Conservation (phyloP, 2,113 vertebrate genomes). For the Platycercus adscitus region DNA sequence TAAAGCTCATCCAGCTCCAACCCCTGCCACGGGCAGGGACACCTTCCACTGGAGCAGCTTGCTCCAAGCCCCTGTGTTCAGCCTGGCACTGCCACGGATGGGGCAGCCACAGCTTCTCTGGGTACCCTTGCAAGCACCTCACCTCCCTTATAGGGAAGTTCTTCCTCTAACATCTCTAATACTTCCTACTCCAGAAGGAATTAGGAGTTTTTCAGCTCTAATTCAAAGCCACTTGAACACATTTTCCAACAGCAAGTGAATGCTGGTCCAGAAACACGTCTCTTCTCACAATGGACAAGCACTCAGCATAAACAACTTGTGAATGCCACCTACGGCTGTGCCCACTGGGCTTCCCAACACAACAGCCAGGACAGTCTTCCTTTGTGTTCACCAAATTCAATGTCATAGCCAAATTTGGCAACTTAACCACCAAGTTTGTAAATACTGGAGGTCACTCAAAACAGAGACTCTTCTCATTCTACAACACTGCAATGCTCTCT, state of each 20-base stretch:
- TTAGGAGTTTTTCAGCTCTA: neutral
- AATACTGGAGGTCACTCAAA: neutral
- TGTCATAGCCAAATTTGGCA: neutral
- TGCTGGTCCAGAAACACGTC: neutral
- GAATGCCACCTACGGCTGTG: neutral
- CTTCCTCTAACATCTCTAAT: neutral
- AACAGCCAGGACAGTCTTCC: neutral
- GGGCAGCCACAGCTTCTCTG: neutral
- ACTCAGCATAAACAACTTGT: neutral
- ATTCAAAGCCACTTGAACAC: neutral
- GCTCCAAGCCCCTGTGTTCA: too few relatives aligned
- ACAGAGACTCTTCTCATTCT: neutral
- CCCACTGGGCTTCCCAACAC: neutral
- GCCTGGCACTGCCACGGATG: too few relatives aligned
- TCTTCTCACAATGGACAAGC: neutral
- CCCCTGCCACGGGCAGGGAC: neutral
- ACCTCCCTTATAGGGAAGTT: neutral
- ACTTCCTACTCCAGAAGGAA: neutral
- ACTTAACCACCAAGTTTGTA: neutral
- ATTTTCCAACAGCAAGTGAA: fast-evolving
- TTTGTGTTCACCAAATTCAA: neutral
- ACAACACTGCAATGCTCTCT: neutral
- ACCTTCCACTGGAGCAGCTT: too few relatives aligned
- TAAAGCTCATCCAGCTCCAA: neutral
- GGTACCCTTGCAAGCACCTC: neutral